These are phyloP conservation scores for Pterocles gutturalis DNA, from an alignment of 2,113 vertebrate species.

Conservation along the genomic window DNA sequence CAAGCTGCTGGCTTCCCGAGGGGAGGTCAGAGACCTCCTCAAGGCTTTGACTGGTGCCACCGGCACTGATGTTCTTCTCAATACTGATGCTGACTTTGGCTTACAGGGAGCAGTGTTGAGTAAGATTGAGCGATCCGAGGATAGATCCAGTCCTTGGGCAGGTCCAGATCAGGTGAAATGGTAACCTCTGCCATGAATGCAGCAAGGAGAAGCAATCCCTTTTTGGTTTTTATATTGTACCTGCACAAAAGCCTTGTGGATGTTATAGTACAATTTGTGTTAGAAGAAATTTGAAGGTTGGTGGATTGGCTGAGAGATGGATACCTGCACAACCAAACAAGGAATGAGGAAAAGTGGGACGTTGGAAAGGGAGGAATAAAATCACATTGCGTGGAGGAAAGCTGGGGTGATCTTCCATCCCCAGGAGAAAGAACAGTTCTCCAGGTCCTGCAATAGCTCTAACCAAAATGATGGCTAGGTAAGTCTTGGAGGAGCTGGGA, in stretches of 20 bases:
- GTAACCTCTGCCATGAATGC: neutral
- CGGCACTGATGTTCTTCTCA: neutral
- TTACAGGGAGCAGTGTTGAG: rapidly evolving
- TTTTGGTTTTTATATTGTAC: neutral
- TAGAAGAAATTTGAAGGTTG: neutral
- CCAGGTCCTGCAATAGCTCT: neutral
- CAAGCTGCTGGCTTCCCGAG: neutral
- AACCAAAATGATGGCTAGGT: neutral
- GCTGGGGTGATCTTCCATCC: neutral
- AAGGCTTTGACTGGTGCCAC: rapidly evolving
- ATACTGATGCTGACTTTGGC: rapidly evolving
- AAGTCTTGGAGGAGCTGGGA: neutral
- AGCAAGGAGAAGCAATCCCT: neutral
- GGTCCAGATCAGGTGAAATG: neutral
- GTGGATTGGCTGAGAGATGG: neutral
- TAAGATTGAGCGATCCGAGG: neutral
- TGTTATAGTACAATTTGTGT: neutral
- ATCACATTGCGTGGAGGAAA: rapidly evolving
- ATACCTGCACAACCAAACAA: neutral
- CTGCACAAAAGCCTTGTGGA: neutral
- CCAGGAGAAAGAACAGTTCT: neutral
- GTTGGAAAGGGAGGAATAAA: neutral
- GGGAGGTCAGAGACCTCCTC: neutral
- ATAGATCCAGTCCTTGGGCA: neutral
- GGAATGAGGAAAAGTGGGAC: neutral